Evolutionary conservation across 2,797 vertebrate species (phyloP).

Genomic region (Margarornis squamiger): DNA sequence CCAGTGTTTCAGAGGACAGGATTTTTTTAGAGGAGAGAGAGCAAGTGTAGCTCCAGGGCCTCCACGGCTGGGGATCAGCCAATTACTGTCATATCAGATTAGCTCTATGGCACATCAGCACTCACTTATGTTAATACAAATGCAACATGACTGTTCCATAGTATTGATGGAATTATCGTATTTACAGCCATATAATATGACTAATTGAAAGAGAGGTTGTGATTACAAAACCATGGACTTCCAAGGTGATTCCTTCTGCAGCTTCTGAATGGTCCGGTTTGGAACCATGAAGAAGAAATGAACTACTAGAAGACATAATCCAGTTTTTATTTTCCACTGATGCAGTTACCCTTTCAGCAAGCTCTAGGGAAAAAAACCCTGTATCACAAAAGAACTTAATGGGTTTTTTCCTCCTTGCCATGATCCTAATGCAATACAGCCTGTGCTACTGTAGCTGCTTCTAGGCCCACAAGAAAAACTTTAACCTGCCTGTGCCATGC

Average conservation of each 20-base stretch:
- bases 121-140: constrained; percentile 45
- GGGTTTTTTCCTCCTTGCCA: background rate
- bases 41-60: background rate
- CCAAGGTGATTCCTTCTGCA: background rate
- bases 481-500: background rate
- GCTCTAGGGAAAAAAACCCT: background rate
- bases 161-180: constrained; percentile 54
- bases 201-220: constrained; percentile 45
- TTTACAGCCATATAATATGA: constrained; percentile 23
- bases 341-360: background rate
- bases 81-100: constrained; percentile 57
- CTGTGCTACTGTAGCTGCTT: background rate
- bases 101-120: constrained; percentile 35
- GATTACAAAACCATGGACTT: constrained; percentile 15
- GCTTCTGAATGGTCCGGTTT: background rate
- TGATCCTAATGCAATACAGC: background rate
- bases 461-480: background rate
- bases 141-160: constrained; percentile 28
- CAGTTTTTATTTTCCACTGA: background rate
- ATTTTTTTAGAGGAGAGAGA: background rate
- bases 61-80: constrained; percentile 20
- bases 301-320: background rate
- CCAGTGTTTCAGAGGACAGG: background rate
- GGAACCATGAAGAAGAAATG: background rate
- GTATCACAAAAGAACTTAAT: background rate